Evolutionary conservation across 2,797 vertebrate species (phyloP).

Genomic region (Acrossocheilus fasciatus): DNA sequence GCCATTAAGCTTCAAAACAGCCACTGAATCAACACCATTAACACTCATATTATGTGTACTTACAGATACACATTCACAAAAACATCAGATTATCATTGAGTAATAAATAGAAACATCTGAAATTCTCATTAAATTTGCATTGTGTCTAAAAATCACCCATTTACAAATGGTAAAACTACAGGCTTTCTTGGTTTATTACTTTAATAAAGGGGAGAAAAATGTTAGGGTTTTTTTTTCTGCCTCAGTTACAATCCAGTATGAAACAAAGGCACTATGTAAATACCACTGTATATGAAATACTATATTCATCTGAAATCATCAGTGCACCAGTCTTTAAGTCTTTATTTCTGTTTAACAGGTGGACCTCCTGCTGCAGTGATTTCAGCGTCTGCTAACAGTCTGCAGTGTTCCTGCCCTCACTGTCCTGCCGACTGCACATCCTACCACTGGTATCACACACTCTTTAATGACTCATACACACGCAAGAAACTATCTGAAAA

Average conservation of each 20-base stretch:
- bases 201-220: background rate
- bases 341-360: slow-evolving; percentile 41
- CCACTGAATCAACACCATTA: background rate
- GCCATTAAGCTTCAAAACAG: background rate
- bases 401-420: slow-evolving; percentile 28
- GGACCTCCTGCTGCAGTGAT: background rate
- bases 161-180: too few relatives aligned
- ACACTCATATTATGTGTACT: background rate
- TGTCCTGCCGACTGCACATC: rapidly evolving
- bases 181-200: background rate
- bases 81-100: background rate
- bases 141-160: background rate
- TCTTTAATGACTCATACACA: rapidly evolving
- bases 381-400: rapidly evolving
- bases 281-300: background rate
- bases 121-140: background rate
- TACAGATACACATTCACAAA: background rate
- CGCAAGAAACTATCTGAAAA: rapidly evolving
- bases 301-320: background rate
- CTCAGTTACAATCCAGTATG: background rate
- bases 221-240: background rate
- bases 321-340: background rate
- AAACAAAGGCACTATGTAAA: background rate
- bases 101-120: background rate
- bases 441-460: background rate